Evolutionary conservation across 2,113 vertebrate species (phyloP).

Genomic region (Puma concolor): DNA sequence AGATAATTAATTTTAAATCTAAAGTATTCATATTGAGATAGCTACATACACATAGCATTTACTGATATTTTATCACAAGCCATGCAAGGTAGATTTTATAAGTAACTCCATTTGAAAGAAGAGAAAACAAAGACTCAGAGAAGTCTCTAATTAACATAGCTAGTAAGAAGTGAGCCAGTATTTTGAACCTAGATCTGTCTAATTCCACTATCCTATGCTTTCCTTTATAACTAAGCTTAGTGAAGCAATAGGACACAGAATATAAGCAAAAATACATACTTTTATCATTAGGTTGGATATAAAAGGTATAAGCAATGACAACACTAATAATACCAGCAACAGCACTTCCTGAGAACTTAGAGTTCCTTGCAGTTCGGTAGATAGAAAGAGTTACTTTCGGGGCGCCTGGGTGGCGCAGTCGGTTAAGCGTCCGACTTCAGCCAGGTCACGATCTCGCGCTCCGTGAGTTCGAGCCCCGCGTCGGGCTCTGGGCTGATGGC

Average conservation of each 20-base stretch:
- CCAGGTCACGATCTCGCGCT: too few relatives aligned
- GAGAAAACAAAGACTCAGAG: background rate
- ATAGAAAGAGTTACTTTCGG: background rate
- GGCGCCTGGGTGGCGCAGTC: too few relatives aligned
- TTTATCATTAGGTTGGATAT: background rate
- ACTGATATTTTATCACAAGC: background rate
- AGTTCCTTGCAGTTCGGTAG: background rate
- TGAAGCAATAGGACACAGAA: background rate
- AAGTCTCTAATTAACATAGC: background rate
- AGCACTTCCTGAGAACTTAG: background rate
- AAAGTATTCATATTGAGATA: background rate
- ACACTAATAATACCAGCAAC: too few relatives aligned
- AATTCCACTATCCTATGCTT: background rate
- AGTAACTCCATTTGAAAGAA: background rate
- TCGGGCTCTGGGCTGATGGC: too few relatives aligned
- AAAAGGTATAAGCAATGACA: background rate
- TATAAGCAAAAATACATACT: background rate
- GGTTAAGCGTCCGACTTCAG: too few relatives aligned
- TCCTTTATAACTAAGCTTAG: background rate
- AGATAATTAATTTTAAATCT: conserved; percentile 29
- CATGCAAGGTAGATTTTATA: background rate
- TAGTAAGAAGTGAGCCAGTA: background rate
- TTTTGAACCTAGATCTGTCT: background rate
- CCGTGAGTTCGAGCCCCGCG: too few relatives aligned
- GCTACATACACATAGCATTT: background rate